A percentile compares a stretch with the other conserved stretches of the same genome.
Conservation (phyloP, 2,797 vertebrate species). For the Brachymystax lenok region DNA sequence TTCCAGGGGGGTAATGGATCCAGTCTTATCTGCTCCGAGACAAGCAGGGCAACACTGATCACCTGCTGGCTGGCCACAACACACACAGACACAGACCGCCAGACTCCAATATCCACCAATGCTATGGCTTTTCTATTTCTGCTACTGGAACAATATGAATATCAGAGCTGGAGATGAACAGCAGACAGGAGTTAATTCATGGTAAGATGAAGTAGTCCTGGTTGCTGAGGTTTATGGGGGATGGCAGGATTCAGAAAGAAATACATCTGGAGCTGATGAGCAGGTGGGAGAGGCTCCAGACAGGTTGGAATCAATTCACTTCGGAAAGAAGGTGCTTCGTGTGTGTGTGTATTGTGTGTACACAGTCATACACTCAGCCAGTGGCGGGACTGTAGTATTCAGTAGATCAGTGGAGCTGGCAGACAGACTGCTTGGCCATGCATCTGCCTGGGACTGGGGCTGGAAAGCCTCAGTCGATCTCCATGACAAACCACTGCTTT, state of each 20-base stretch:
- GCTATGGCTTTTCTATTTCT: background rate
- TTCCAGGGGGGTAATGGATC: conserved; percentile 77
- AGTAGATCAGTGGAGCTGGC: background rate
- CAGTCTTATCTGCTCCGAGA: conserved; percentile 74
- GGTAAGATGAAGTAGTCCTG: background rate
- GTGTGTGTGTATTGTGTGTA: too few species aligned
- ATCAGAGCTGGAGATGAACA: background rate
- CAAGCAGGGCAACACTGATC: conserved; percentile 71
- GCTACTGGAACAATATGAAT: conserved; percentile 5
- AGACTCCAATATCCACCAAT: conserved; percentile 27
- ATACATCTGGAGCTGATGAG: background rate
- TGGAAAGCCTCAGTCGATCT: conserved; percentile 3
- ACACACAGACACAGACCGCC: conserved; percentile 14
- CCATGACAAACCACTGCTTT: conserved; percentile 18
- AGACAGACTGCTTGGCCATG: background rate
- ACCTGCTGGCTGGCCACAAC: conserved; percentile 64
- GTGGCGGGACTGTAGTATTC: background rate
- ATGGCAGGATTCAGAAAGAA: background rate
- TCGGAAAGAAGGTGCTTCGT: background rate
- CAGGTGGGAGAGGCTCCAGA: conserved; percentile 3
- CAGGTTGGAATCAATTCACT: background rate
- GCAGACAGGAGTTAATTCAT: background rate
- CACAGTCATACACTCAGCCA: too few species aligned
- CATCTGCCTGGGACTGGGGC: background rate
- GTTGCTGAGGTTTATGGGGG: background rate